Evolutionary conservation across 2,888 invertebrate species (phyloP).

Genomic region (Clitarchus hookeri): DNA sequence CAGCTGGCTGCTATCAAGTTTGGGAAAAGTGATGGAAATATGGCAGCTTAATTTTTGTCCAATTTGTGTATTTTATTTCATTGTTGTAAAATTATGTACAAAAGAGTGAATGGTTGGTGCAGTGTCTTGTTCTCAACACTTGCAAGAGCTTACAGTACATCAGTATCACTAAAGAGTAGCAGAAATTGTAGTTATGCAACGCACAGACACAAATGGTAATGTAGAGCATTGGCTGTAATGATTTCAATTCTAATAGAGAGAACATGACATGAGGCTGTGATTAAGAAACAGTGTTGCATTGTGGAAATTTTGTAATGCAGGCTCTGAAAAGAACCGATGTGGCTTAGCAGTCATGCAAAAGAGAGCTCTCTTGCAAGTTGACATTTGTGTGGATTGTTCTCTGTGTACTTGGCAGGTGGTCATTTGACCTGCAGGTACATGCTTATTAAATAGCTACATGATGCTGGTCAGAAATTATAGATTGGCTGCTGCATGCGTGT

Average conservation of each 20-base stretch:
- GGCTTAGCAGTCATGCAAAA: not conserved
- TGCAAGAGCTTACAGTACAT: not conserved
- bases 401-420: not conserved
- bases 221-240: not conserved
- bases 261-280: conserved; percentile 14
- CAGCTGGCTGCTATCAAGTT: not conserved
- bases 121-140: conserved; percentile 7
- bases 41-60: not conserved
- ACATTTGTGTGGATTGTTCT: not conserved
- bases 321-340: not conserved
- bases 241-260: not conserved
- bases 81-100: not conserved
- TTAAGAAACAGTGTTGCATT: not conserved
- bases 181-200: not conserved
- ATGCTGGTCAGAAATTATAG: not conserved
- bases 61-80: not conserved
- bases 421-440: not conserved
- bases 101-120: not conserved
- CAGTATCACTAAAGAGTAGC: not conserved
- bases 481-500: conserved; percentile 5
- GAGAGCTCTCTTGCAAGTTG: not conserved
- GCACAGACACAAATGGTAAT: not conserved
- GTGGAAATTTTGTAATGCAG: conserved; percentile 9
- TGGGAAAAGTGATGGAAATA: not conserved
- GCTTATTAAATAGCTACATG: conserved; percentile 4